A percentile compares a stretch with the other conserved stretches of the same genome.
Conservation (phyloP, 1,140 invertebrate species). For the Platorchestia sp. region DNA sequence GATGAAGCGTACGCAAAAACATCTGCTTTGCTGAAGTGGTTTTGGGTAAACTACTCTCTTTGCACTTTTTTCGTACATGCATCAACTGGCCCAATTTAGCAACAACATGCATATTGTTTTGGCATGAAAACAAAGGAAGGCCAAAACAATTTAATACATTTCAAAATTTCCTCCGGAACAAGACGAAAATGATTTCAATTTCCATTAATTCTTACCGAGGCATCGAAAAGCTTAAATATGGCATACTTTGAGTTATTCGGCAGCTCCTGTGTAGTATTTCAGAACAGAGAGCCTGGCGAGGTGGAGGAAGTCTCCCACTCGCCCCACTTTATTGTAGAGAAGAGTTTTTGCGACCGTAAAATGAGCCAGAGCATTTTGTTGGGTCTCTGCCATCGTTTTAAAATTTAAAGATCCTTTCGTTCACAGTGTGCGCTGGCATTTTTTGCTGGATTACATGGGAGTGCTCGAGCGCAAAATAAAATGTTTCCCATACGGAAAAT, state of each 20-base stretch:
- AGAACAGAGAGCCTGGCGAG: background rate
- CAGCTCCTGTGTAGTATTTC: background rate
- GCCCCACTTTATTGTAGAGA: background rate
- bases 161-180: too few relatives aligned
- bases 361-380: background rate
- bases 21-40: too few relatives aligned
- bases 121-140: too few relatives aligned
- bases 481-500: background rate
- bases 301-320: background rate
- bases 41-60: too few relatives aligned
- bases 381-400: background rate
- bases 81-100: too few relatives aligned
- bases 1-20: too few relatives aligned
- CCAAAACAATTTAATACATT: too few relatives aligned
- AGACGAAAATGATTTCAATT: too few relatives aligned
- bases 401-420: background rate
- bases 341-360: background rate
- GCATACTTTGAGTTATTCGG: background rate
- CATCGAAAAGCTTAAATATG: too few relatives aligned
- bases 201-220: too few relatives aligned
- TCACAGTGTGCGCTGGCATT: background rate
- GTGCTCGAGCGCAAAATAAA: background rate
- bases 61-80: too few relatives aligned
- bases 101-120: too few relatives aligned
- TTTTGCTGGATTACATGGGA: background rate